phyloP scores from a whole-genome alignment of 2,888 invertebrate genomes.

The Cetonia aurata region DNA sequence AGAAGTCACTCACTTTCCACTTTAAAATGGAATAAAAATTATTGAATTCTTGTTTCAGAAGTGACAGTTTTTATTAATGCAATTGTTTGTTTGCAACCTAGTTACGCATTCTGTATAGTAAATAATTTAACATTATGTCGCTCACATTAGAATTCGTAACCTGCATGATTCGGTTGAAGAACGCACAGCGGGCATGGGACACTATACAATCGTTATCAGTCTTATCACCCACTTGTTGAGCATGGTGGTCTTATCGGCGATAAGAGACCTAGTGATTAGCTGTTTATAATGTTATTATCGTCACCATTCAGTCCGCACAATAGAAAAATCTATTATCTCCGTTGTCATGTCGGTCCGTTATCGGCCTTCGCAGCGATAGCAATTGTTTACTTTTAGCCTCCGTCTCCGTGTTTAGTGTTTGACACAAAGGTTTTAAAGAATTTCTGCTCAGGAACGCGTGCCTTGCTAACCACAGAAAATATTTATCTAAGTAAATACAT shows the following conservation, averaged over 20 bases:
- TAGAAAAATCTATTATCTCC: slow-evolving; percentile 60
- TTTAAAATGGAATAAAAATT: too few relatives aligned
- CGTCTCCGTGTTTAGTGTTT: slow-evolving; percentile 8
- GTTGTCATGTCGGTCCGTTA: slow-evolving; percentile 57
- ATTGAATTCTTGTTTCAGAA: too few relatives aligned
- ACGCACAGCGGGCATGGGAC: slow-evolving; percentile 25
- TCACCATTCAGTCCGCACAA: slow-evolving; percentile 60
- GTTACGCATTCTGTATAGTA: not conserved
- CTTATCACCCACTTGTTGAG: slow-evolving; percentile 54
- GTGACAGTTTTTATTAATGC: not conserved
- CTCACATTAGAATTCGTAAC: slow-evolving; percentile 5
- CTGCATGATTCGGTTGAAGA: slow-evolving; percentile 37
- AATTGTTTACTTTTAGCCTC: slow-evolving; percentile 37
- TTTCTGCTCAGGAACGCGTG: not conserved
- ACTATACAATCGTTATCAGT: slow-evolving; percentile 30
- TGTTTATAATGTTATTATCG: slow-evolving; percentile 60
- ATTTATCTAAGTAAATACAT: not conserved
- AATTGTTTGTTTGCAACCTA: not conserved
- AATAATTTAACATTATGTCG: not conserved
- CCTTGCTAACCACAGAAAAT: not conserved
- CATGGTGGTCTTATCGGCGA: slow-evolving; percentile 61
- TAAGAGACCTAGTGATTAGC: slow-evolving; percentile 59
- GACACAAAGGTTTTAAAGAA: not conserved
- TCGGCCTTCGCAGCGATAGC: slow-evolving; percentile 26
- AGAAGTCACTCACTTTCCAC: too few relatives aligned